phyloP scores from a whole-genome alignment of 2,797 vertebrate species.

The Pipistrellus kuhlii region DNA sequence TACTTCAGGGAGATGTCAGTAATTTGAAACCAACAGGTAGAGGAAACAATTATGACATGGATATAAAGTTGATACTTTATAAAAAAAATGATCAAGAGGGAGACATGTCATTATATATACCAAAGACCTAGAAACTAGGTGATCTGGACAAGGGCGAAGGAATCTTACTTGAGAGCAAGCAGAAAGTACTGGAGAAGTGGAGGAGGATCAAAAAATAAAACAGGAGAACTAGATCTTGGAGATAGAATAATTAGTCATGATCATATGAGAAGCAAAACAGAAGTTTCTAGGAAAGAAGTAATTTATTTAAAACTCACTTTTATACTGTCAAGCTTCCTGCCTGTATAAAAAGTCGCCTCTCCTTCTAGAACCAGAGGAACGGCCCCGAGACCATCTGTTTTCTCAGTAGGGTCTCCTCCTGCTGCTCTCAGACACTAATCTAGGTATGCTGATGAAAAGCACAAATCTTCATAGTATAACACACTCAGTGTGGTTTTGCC shows the following conservation, averaged over 20 bases:
- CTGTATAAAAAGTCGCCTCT: not conserved
- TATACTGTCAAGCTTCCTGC: constrained; percentile 5
- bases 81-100: not conserved
- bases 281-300: not conserved
- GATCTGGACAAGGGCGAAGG: not conserved
- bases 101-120: not conserved
- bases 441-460: not conserved
- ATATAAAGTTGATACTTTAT: not conserved
- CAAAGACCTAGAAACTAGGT: not conserved
- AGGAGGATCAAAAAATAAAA: not conserved
- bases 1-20: not conserved
- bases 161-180: not conserved
- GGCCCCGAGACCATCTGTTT: not conserved
- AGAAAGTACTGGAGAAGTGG: not conserved
- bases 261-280: not conserved
- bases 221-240: not conserved
- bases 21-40: not conserved
- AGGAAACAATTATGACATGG: not conserved
- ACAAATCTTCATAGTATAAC: not conserved
- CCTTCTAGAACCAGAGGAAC: not conserved
- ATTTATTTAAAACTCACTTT: not conserved
- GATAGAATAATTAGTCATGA: not conserved
- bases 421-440: not conserved
- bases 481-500: not conserved
- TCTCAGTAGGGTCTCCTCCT: not conserved